Evolutionary conservation across 1,140 invertebrate genomes (phyloP), one percentile per base, ranked within the genome.

Genomic region (Thaumetopoea pityocampa): DNA sequence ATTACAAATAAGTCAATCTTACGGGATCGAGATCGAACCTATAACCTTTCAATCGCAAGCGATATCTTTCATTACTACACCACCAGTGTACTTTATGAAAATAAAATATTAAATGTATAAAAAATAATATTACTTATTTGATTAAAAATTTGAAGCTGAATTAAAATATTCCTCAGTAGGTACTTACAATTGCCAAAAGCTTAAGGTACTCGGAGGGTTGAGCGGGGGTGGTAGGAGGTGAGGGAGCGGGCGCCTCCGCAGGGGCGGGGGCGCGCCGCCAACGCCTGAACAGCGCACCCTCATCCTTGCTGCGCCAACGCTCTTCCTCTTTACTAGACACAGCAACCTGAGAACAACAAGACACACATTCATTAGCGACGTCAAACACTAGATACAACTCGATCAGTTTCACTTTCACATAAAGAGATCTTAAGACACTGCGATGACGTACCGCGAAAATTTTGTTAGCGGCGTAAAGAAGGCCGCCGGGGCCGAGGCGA

Each of bases 121-220:
- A n/a, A n/a, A n/a, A n/a, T n/a, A n/a, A n/a, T n/a, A n/a, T n/a
- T n/a, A n/a, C n/a, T n/a, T n/a, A n/a, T n/a, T n/a, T n/a, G n/a
- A n/a, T n/a, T n/a, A n/a, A n/a, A n/a, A n/a, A n/a, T n/a, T n/a
- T n/a, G n/a, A n/a, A n/a, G n/a, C n/a, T n/a, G n/a, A n/a, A n/a
- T n/a, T n/a, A n/a, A n/a, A n/a, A n/a, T n/a, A n/a, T n/a, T n/a
- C n/a, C n/a, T n/a, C n/a, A 15, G 22, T 28, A 10, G 22, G 22
- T 61, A 85, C 85, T 84, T 76, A 85, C 85, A 76, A 85, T 85
- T 56, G 85, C 83, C 62, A 86, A 50, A 46, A 78, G 85, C 61
- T 86, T 85, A 26, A 85, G 67, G 38, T 85, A 57, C 26, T 86
- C 85, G 4, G 81, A 86, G 12, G 80, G 70, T 54, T 83, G 81